These are phyloP conservation scores for Lepidocolaptes lacrymiger DNA, from an alignment of 2,797 vertebrate species.

Conservation along the genomic window DNA sequence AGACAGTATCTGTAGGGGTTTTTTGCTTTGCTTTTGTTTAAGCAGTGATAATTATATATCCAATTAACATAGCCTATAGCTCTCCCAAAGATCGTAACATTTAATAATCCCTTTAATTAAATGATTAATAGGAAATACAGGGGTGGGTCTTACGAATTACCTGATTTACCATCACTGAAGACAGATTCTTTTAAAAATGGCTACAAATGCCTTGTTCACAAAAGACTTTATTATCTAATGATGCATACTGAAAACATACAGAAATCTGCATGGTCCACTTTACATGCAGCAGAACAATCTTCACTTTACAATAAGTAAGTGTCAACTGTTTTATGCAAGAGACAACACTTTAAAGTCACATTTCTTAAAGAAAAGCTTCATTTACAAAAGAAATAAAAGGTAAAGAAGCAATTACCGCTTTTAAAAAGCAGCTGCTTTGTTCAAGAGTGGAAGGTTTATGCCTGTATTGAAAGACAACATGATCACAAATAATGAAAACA, in stretches of 20 bases:
- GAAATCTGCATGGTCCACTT: slow-evolving; percentile 85
- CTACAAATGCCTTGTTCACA: slow-evolving; percentile 87
- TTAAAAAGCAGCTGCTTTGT: slow-evolving; percentile 94
- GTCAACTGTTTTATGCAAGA: slow-evolving; percentile 85
- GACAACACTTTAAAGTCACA: slow-evolving; percentile 86
- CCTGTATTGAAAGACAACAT: slow-evolving; percentile 96
- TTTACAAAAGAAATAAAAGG: slow-evolving; percentile 90
- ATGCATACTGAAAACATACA: slow-evolving; percentile 89
- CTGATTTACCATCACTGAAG: slow-evolving; percentile 82
- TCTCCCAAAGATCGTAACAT: slow-evolving; percentile 52
- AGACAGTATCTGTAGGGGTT: slow-evolving; percentile 74
- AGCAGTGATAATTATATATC: slow-evolving; percentile 65
- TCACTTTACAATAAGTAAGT: slow-evolving; percentile 87
- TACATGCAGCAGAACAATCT: slow-evolving; percentile 87
- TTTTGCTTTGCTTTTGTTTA: slow-evolving; percentile 48
- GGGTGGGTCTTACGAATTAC: slow-evolving; percentile 74
- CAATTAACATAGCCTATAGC: slow-evolving; percentile 61
- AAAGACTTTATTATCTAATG: slow-evolving; percentile 89
- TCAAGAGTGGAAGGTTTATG: slow-evolving; percentile 91
- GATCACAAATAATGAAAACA: slow-evolving; percentile 89
- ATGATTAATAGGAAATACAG: slow-evolving; percentile 70
- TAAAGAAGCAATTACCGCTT: slow-evolving; percentile 97
- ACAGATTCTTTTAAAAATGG: slow-evolving; percentile 85
- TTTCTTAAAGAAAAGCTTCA: slow-evolving; percentile 85
- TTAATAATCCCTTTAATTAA: slow-evolving; percentile 72